Evolutionary conservation across 1,140 invertebrate species (phyloP), one percentile per base, ranked within the genome.

Genomic region (Bombus impatiens): DNA sequence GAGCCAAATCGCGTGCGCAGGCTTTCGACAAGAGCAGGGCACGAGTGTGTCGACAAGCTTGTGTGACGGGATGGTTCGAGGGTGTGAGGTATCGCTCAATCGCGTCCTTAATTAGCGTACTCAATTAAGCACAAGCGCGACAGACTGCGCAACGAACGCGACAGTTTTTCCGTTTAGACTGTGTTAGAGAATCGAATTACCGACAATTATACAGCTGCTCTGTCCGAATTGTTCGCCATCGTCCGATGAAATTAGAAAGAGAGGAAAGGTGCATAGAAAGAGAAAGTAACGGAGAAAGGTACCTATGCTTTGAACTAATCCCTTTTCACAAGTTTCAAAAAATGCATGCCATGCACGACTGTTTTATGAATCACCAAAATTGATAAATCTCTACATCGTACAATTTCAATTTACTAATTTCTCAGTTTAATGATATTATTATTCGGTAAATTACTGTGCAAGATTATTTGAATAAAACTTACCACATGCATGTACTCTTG

Each of bases 51-150:
- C 44, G 3, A n/a, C 40, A 53, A 57, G 86, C 25, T 57, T 22
- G 87, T 18, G 59, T 1, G 62, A 15, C 28, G 13, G 28, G n/a
- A 5, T 32, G 65, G 32, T 22, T 53, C 0, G 25, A 3, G 67
- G 18, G 35, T 9, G 25, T 2, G 10, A 13, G 22, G 59, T 81
- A 88, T 80, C 78, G 79, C 92, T 93, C 89, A 92, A 93, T 93
- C 91, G 90, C 85, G 88, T 81, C 87, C 87, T 93, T 93, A 93
- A 93, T 94, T 93, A 94, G 90, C 87, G 84, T 87, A 91, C 87
- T 92, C 89, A 87, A 93, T 93, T 92, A 91, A 92, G 74, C 85
- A 86, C 75, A 75, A 78, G 78, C 78, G 65, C 74, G 83, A 84
- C 71, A 44, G 71, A 78, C 75, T 75, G 83, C n/a, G 78, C 82